Evolutionary conservation across 2,797 vertebrate genomes (phyloP).

Genomic region (Euphonia xanthogaster): DNA sequence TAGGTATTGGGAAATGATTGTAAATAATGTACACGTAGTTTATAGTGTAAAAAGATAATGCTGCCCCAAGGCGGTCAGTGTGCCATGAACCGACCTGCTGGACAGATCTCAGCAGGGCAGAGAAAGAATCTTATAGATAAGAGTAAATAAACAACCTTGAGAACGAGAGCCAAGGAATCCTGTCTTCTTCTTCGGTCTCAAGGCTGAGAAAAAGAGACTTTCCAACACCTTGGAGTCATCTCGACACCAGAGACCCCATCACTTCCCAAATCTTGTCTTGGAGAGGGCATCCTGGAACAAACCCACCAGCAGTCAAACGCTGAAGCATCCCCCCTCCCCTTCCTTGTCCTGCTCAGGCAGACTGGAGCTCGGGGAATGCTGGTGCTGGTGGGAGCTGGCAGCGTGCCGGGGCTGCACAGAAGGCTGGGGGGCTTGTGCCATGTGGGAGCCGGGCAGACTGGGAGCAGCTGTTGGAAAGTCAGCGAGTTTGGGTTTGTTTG

Average conservation of each 20-base stretch:
- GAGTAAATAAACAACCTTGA: no score
- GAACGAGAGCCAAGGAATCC: no score
- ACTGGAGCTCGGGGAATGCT: accelerated
- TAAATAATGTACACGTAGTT: no score
- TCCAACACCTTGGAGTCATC: no score
- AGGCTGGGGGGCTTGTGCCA: not conserved
- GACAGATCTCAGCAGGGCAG: no score
- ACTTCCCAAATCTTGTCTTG: not conserved
- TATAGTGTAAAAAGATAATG: no score
- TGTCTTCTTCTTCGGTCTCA: accelerated
- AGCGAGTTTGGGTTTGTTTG: not conserved
- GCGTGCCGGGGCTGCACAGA: not conserved
- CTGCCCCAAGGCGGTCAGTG: no score
- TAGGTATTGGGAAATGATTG: no score
- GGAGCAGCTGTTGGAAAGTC: slow-evolving; percentile 15
- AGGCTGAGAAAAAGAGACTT: no score
- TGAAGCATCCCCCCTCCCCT: not conserved
- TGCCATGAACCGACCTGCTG: no score
- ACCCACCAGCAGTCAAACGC: not conserved
- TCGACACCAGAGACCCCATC: no score
- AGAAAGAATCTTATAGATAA: no score
- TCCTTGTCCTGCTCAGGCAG: not conserved
- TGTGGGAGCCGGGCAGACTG: not conserved
- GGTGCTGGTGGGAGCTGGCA: slow-evolving; percentile 3
- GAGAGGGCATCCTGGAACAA: not conserved